Evolutionary conservation across 2,797 vertebrate genomes (phyloP).

Genomic region (Nothura maculosa): DNA sequence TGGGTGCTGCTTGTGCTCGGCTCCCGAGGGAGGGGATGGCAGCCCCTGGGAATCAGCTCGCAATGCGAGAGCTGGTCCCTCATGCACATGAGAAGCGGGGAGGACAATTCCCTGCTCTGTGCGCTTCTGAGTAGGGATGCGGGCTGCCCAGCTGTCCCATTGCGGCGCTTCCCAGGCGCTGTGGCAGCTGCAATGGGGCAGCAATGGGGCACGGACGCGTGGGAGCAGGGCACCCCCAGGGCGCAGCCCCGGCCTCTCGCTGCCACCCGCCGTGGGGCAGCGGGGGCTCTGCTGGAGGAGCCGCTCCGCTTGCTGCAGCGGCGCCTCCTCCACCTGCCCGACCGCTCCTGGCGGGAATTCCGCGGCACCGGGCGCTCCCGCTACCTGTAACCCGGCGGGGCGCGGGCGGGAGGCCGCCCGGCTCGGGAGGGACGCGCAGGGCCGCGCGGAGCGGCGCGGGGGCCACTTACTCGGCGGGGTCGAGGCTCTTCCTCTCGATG

Average conservation of each 20-base stretch:
- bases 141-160: not conserved
- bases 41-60: not conserved
- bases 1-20: not conserved
- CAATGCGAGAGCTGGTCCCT: not conserved
- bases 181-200: too few species aligned
- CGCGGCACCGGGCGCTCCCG: not conserved
- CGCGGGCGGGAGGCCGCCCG: too few species aligned
- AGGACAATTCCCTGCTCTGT: not conserved
- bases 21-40: not conserved
- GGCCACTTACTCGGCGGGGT: constrained; percentile 95
- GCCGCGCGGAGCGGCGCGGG: too few species aligned
- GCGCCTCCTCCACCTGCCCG: not conserved
- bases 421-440: too few species aligned
- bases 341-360: not conserved
- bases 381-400: not conserved
- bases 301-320: not conserved
- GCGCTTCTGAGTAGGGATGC: not conserved
- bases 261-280: not conserved
- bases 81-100: not conserved
- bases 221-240: constrained; percentile 56
- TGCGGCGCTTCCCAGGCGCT: too few species aligned
- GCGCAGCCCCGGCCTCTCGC: constrained; percentile 46
- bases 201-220: too few species aligned
- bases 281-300: too few species aligned
- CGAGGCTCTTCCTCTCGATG: constrained; percentile 96